A percentile compares a stretch with the other conserved stretches of the same genome.
Evolutionary conservation across 2,797 vertebrate species (phyloP).

Genomic region (Apogon hyalosoma): DNA sequence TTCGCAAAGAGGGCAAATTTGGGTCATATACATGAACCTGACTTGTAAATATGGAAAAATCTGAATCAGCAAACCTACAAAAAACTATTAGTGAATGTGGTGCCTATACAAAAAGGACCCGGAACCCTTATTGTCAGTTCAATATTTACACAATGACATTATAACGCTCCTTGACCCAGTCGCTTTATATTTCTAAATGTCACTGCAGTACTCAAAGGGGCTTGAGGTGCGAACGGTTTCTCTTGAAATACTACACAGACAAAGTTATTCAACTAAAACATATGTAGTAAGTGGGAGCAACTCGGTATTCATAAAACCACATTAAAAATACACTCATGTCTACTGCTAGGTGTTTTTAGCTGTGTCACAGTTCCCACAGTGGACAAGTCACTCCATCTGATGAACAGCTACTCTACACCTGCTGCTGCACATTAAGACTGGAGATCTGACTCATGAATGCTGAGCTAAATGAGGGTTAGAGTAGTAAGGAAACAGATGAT

Average conservation of each 20-base stretch:
- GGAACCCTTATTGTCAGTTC: slow-evolving; percentile 31
- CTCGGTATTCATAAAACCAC: not conserved
- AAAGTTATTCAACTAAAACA: not conserved
- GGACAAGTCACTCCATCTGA: slow-evolving; percentile 19
- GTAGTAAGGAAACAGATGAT: slow-evolving; percentile 18
- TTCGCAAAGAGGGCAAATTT: slow-evolving; percentile 1
- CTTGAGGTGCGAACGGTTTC: not conserved
- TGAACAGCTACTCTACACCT: slow-evolving; percentile 48
- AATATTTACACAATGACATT: slow-evolving; percentile 38
- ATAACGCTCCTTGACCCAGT: slow-evolving; percentile 9
- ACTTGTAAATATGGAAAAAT: slow-evolving; percentile 45
- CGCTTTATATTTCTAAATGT: not conserved
- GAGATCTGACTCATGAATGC: slow-evolving; percentile 28
- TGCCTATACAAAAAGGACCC: slow-evolving; percentile 19
- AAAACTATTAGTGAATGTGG: slow-evolving; percentile 22
- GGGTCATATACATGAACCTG: slow-evolving; percentile 19
- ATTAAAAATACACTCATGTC: too few relatives aligned
- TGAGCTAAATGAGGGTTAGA: slow-evolving; percentile 33
- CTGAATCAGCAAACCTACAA: slow-evolving; percentile 41
- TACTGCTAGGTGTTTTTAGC: not conserved
- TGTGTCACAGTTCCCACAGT: slow-evolving; percentile 39
- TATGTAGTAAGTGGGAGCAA: slow-evolving; percentile 1
- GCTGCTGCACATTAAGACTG: slow-evolving; percentile 40
- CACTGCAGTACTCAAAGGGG: not conserved
- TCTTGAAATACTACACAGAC: too few relatives aligned